phyloP scores from a whole-genome alignment of 2,797 vertebrate genomes.

The Sebastolobus altivelis region DNA sequence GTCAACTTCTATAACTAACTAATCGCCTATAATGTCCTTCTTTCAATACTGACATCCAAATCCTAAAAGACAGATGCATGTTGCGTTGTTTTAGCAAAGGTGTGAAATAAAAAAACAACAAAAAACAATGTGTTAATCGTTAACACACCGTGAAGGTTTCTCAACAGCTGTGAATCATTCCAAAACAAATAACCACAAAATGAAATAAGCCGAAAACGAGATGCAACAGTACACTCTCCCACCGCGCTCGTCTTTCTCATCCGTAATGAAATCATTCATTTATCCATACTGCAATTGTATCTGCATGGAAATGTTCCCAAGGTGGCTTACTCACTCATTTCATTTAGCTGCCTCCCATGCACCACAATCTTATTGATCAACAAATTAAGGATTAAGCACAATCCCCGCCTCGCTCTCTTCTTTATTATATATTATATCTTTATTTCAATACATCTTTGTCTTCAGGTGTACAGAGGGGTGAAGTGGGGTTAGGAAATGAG shows the following conservation, averaged over 20 bases:
- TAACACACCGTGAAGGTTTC: background rate
- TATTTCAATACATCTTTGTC: conserved; percentile 21
- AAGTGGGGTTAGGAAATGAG: conserved; percentile 6
- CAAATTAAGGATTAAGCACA: conserved; percentile 43
- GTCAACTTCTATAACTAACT: conserved; percentile 50
- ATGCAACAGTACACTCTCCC: conserved; percentile 26
- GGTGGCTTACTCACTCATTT: conserved; percentile 15
- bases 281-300: conserved; percentile 39
- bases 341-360: conserved; percentile 29
- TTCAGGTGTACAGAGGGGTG: conserved; percentile 14
- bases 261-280: conserved; percentile 30
- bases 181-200: conserved; percentile 49
- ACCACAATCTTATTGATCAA: conserved; percentile 32
- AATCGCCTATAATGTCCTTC: conserved; percentile 11
- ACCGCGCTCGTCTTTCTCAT: conserved; percentile 9
- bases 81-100: background rate
- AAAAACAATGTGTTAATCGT: background rate
- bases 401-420: background rate
- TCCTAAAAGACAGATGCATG: background rate
- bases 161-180: conserved; percentile 23
- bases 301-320: conserved; percentile 41
- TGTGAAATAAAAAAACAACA: background rate
- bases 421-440: background rate
- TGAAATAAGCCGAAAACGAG: conserved; percentile 40
- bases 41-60: conserved; percentile 1